Conservation (phyloP, 2,888 invertebrate species). For the Disparrhopalites patrizii region DNA sequence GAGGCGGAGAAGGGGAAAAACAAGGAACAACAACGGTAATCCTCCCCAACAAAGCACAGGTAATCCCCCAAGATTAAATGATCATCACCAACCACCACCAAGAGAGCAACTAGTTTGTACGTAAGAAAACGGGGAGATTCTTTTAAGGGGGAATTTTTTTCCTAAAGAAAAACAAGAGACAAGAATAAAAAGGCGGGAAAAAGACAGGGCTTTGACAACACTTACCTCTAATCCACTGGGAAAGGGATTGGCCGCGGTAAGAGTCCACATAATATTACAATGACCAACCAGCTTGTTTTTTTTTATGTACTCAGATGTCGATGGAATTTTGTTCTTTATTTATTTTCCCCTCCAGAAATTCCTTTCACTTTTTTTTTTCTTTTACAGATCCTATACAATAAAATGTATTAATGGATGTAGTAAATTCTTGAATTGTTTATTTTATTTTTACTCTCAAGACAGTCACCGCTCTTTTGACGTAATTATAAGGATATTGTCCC, state of each 20-base stretch:
- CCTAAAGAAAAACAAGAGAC: not conserved
- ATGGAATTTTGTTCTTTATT: not conserved
- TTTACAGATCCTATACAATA: too few species aligned
- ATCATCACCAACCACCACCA: not conserved
- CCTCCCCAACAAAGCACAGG: too few species aligned
- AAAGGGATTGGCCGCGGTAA: conserved; percentile 46
- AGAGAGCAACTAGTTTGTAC: not conserved
- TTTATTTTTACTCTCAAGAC: too few species aligned
- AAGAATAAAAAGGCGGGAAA: not conserved
- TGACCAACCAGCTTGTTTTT: not conserved
- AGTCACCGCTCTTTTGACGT: too few species aligned
- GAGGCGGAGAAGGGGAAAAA: too few species aligned
- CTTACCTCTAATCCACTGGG: conserved; percentile 48
- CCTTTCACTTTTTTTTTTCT: not conserved
- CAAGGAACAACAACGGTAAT: too few species aligned
- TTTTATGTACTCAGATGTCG: not conserved
- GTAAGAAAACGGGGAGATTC: too few species aligned
- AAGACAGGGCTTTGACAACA: not conserved
- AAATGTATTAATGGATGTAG: not conserved
- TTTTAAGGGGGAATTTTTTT: not conserved
- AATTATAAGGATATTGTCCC: too few species aligned
- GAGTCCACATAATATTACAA: conserved; percentile 45
- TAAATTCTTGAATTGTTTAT: too few species aligned
- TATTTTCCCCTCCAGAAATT: too few species aligned
- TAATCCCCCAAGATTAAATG: not conserved